Conservation (phyloP, 2,888 invertebrate genomes). For the Drosophila barbarae region DNA sequence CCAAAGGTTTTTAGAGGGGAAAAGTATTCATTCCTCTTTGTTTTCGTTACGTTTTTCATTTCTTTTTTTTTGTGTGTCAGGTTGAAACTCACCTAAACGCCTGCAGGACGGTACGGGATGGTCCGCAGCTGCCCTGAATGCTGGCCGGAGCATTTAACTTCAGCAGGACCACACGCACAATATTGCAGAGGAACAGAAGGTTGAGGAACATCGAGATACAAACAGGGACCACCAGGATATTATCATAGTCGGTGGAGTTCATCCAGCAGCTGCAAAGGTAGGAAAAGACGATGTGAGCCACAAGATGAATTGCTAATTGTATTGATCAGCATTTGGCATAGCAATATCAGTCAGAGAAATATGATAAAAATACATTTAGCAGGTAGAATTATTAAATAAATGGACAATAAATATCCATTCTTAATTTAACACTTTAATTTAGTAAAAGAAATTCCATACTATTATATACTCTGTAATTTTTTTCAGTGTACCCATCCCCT, state of each 20-base stretch:
- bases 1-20: slow-evolving; percentile 24
- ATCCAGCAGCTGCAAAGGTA: slow-evolving; percentile 85
- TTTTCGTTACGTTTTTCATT: slow-evolving; percentile 33
- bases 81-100: slow-evolving; percentile 83
- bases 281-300: slow-evolving; percentile 1
- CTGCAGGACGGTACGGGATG: slow-evolving; percentile 87
- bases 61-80: neutral
- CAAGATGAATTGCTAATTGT: slow-evolving; percentile 56
- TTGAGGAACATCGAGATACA: slow-evolving; percentile 90
- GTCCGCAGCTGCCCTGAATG: slow-evolving; percentile 83
- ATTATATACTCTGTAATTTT: neutral
- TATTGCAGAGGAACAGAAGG: slow-evolving; percentile 92
- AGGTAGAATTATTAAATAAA: neutral
- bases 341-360: neutral
- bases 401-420: neutral
- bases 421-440: too few species aligned
- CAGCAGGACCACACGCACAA: slow-evolving; percentile 90
- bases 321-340: slow-evolving; percentile 36
- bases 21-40: slow-evolving; percentile 41
- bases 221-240: slow-evolving; percentile 88
- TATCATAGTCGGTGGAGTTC: slow-evolving; percentile 85
- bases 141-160: slow-evolving; percentile 87
- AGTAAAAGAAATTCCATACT: too few species aligned
- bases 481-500: neutral
- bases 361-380: neutral